A percentile compares a stretch with the other conserved stretches of the same genome.
Conservation (phyloP, 2,888 invertebrate genomes). For the Teinopalpus imperialis region DNA sequence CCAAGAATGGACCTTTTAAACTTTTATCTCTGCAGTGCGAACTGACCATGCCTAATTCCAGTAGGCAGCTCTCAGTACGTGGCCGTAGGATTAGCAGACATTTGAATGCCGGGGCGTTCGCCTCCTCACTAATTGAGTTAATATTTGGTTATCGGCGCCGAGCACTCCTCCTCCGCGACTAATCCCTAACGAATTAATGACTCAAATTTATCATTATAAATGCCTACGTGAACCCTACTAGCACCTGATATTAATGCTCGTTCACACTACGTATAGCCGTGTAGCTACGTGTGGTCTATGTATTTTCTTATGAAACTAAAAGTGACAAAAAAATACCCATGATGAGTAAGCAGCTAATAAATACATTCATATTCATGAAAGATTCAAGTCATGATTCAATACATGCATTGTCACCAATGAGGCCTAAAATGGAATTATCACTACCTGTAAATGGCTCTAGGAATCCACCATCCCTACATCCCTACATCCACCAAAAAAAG, state of each 20-base stretch:
- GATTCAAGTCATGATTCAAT: too few species aligned
- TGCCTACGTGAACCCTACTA: constrained; percentile 61
- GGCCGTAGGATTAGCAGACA: constrained; percentile 64
- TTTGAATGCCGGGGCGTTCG: constrained; percentile 65
- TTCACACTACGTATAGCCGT: not conserved
- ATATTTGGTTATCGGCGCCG: constrained; percentile 81
- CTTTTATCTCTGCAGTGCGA: constrained; percentile 16
- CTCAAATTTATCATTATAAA: constrained; percentile 81
- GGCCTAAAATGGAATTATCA: too few species aligned
- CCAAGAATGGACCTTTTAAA: constrained; percentile 2
- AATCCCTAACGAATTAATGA: constrained; percentile 78
- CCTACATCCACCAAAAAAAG: too few species aligned
- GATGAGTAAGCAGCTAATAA: too few species aligned
- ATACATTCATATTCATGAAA: too few species aligned
- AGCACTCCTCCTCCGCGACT: constrained; percentile 70
- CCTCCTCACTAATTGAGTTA: constrained; percentile 79
- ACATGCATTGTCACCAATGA: too few species aligned
- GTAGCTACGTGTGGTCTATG: too few species aligned
- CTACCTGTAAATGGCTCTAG: too few species aligned
- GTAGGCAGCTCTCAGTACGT: constrained; percentile 35
- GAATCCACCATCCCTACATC: too few species aligned
- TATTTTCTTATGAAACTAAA: too few species aligned
- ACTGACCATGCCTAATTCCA: constrained; percentile 41
- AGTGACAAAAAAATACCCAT: too few species aligned
- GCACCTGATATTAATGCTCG: constrained; percentile 54